Percentiles rank a stretch among this genome's conserved stretches.
Conservation (phyloP, 2,888 invertebrate species). For the Nomada goodeniana region DNA sequence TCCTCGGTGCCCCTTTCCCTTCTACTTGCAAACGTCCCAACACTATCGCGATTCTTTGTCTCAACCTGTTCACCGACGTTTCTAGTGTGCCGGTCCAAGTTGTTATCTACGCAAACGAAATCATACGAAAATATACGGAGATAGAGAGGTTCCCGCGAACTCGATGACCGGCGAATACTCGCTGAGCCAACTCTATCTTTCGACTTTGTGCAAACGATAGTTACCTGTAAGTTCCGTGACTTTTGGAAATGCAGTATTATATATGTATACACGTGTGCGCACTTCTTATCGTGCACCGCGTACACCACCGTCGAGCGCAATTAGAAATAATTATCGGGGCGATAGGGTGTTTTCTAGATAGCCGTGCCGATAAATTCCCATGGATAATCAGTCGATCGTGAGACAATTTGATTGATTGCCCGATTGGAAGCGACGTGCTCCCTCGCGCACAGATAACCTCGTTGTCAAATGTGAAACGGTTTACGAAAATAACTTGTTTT, state of each 20-base stretch:
- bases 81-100: constrained; percentile 6
- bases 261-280: no score
- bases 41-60: constrained; percentile 54
- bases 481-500: not conserved
- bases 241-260: no score
- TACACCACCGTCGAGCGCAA: not conserved
- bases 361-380: constrained; percentile 8
- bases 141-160: not conserved
- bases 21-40: not conserved
- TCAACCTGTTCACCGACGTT: constrained; percentile 44
- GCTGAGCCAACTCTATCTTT: no score
- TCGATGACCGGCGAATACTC: not conserved
- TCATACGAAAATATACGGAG: not conserved
- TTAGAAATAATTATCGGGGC: not conserved
- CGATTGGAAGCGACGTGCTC: not conserved
- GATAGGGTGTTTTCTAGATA: constrained; percentile 4
- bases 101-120: constrained; percentile 12
- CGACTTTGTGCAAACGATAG: no score
- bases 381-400: constrained; percentile 8
- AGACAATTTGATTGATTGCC: constrained; percentile 20
- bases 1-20: constrained; percentile 1
- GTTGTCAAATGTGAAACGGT: not conserved
- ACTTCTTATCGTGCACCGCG: no score
- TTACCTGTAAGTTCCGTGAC: no score
- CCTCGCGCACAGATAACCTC: not conserved